These are phyloP conservation scores for Pocillopora meandrina DNA, from an alignment of 92 coral and sea anemone genomes.

Conservation along the genomic window DNA sequence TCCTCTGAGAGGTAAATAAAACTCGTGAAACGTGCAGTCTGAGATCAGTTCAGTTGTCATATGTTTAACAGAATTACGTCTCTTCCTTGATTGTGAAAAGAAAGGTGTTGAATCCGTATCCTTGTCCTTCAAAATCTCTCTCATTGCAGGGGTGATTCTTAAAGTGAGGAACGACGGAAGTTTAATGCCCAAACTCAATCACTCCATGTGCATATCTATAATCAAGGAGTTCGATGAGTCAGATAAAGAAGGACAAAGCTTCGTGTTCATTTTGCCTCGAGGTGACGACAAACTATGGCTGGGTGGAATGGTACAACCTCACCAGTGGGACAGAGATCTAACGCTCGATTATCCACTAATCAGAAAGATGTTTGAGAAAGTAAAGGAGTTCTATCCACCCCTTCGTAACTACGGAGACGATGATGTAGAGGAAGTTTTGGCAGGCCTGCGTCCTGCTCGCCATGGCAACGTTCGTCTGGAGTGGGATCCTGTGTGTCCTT, in stretches of 20 bases:
- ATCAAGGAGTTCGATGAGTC: constrained; percentile 51
- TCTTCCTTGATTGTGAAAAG: not conserved
- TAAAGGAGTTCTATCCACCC: constrained; percentile 48
- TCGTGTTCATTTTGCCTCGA: constrained; percentile 42
- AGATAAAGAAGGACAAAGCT: constrained; percentile 39
- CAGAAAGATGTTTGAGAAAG: constrained; percentile 49
- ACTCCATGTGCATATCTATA: constrained; percentile 36
- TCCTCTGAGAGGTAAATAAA: constrained; percentile 44
- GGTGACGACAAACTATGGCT: constrained; percentile 47
- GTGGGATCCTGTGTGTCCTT: constrained; percentile 57
- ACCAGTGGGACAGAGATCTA: constrained; percentile 45
- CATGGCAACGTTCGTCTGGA: constrained; percentile 50
- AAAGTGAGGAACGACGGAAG: constrained; percentile 45
- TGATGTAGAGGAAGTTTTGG: constrained; percentile 43
- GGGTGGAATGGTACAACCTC: constrained; percentile 49
- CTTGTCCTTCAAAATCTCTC: not conserved
- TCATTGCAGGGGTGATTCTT: constrained; percentile 16
- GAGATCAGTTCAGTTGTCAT: too few species aligned
- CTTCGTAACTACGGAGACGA: constrained; percentile 42
- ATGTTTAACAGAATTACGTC: too few species aligned
- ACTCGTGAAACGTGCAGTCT: too few species aligned
- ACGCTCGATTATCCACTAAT: constrained; percentile 43
- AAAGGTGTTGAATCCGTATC: not conserved
- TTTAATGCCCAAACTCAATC: constrained; percentile 44
- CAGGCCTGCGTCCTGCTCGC: constrained; percentile 51